Evolutionary conservation across 2,113 vertebrate genomes (phyloP), one percentile per base, ranked within the genome.

Genomic region (Notarius quadriscutis): DNA sequence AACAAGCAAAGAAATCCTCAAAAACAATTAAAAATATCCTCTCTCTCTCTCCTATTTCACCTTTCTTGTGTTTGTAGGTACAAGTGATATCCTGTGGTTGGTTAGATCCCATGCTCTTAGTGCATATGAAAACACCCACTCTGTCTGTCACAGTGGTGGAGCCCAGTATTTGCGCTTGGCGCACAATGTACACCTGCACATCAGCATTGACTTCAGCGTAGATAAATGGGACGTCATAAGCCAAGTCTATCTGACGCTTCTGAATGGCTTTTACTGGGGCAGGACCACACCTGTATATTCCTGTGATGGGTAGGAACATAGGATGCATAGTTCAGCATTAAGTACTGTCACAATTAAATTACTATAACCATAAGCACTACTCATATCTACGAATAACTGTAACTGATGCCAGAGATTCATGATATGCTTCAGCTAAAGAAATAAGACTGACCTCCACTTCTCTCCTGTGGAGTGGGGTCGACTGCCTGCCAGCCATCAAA

Each of bases 391-490:
- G 17, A 41, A 63, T 78, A 27, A 25, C 12, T 69, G 12, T 57
- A 18, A 22, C 11, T 34, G 7, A 67, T n/a, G 62, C 18, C 9
- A 58, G 10, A 72, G 1, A 72, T 57, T 78, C 27, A 58, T 60
- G 57, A 81, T 81, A 60, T 34, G 30, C 79, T 60, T 81, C 34
- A 81, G 55, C 15, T 30, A 58, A 11, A 8, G 30, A 81, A 14
- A 81, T 5, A 62, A 22, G 10, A 53, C 86, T 20, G 89, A 99
- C 98, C 98, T 93, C 91, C 92, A 0, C 98, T 99, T 91, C 93
- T 96, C 90, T 99, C 94, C 94, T 99, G 98, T 1, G 98, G 98
- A 0, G 98, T 99, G 0, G 98, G 97, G 91, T 99, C 98, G 34
- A 99, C 90, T 18, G 89, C 97, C 93, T 99, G 98, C 98, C 98